These are phyloP conservation scores for Potamarius usumacintae DNA, from an alignment of 2,113 vertebrate species.

Conservation along the genomic window DNA sequence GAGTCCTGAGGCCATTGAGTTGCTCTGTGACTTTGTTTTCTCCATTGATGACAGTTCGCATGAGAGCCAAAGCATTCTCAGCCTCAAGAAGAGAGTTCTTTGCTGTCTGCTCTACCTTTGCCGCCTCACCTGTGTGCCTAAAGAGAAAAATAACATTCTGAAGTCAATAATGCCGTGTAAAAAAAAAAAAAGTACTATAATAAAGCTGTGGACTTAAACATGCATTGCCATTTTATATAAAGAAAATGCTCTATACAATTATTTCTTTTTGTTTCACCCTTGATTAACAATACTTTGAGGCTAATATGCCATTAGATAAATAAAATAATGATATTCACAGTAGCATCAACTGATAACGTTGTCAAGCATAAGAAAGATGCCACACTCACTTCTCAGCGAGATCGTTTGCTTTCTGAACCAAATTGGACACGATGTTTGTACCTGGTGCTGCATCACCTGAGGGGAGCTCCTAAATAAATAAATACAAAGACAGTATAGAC, in stretches of 20 bases:
- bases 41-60: conserved; percentile 48
- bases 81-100: conserved; percentile 63
- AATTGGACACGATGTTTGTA: conserved; percentile 64
- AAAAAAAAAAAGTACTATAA: neutral
- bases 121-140: conserved; percentile 77
- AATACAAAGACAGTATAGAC: neutral
- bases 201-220: neutral
- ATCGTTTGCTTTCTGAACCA: conserved; percentile 76
- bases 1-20: conserved; percentile 69
- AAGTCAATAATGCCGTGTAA: neutral
- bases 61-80: conserved; percentile 66
- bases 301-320: neutral
- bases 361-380: neutral
- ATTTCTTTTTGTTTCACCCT: neutral
- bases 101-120: conserved; percentile 60
- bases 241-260: neutral
- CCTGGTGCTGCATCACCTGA: conserved; percentile 54
- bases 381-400: conserved; percentile 81
- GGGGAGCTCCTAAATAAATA: conserved; percentile 71
- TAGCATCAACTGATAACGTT: neutral
- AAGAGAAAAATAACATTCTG: conserved; percentile 10
- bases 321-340: neutral
- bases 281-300: neutral
- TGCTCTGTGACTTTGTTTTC: conserved; percentile 60
- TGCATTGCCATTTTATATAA: neutral